A percentile compares a stretch with the other conserved stretches of the same genome.
These are phyloP conservation scores for Microcebus tavaratra DNA, from an alignment of 2,113 vertebrate genomes.

Conservation along the genomic window DNA sequence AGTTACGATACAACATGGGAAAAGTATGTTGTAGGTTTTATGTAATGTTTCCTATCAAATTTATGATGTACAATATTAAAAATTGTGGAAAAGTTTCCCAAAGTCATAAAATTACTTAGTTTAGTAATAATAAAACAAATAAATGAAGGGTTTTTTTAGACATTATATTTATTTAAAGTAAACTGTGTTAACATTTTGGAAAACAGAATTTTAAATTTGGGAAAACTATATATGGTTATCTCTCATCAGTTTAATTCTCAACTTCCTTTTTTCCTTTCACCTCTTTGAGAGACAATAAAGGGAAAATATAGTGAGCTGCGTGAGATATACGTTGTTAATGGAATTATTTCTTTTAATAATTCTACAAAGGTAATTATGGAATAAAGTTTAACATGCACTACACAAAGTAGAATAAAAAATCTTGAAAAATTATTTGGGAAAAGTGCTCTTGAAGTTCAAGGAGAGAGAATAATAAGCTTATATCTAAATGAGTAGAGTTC, in stretches of 20 bases:
- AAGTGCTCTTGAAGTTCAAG: not conserved
- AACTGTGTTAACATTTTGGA: not conserved
- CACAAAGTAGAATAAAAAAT: not conserved
- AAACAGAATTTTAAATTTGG: not conserved
- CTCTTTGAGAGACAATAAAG: not conserved
- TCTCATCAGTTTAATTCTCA: conserved; percentile 10
- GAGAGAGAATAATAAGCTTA: not conserved
- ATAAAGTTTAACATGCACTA: conserved; percentile 36
- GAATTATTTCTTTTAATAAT: not conserved
- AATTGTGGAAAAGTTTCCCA: not conserved
- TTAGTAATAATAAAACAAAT: not conserved
- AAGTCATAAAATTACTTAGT: not conserved
- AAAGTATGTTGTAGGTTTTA: not conserved
- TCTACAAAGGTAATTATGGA: rapidly evolving
- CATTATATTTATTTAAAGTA: not conserved
- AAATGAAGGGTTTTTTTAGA: not conserved
- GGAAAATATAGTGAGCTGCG: not conserved
- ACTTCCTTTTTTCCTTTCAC: not conserved
- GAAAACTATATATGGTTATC: not conserved
- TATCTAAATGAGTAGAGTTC: not conserved
- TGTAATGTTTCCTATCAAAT: not conserved
- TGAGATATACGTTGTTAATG: not conserved
- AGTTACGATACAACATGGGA: not conserved
- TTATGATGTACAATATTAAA: not conserved
- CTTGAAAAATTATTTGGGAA: not conserved